Conservation (phyloP, 2,113 vertebrate species). For the Myanophis thanlyinensis region DNA sequence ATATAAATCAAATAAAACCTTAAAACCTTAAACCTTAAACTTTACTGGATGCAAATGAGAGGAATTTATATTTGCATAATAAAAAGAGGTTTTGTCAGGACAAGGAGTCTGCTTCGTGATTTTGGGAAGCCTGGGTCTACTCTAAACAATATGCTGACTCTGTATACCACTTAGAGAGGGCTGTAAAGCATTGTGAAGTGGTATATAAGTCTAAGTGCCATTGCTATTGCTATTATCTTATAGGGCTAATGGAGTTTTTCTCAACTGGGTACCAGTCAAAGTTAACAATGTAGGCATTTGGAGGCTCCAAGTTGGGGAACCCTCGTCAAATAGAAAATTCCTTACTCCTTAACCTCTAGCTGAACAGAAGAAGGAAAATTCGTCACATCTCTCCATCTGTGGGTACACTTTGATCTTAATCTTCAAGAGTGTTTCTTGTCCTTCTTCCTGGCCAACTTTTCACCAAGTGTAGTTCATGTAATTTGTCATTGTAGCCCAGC, state of each 20-base stretch:
- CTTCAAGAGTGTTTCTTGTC: not conserved
- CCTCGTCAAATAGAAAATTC: not conserved
- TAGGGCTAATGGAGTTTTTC: too few relatives aligned
- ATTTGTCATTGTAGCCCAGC: not conserved
- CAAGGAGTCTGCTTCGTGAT: too few relatives aligned
- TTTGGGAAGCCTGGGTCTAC: too few relatives aligned
- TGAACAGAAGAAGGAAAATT: not conserved
- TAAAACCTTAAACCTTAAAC: too few relatives aligned
- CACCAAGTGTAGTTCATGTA: not conserved
- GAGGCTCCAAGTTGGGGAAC: not conserved
- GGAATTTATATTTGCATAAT: too few relatives aligned
- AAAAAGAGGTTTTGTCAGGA: too few relatives aligned
- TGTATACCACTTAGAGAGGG: too few relatives aligned
- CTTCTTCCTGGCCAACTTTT: not conserved
- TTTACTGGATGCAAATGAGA: too few relatives aligned
- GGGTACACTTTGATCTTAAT: not conserved
- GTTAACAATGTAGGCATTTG: not conserved
- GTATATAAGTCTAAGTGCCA: too few relatives aligned
- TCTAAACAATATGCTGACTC: too few relatives aligned
- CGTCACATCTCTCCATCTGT: not conserved
- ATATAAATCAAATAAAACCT: too few relatives aligned
- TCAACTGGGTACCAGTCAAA: not conserved
- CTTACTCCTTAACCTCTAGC: not conserved
- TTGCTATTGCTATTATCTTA: not conserved
- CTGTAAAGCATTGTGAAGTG: too few relatives aligned